Percentiles rank a stretch among this genome's conserved stretches.
phyloP scores from a whole-genome alignment of 2,113 vertebrate genomes.

The Prietella phreatophila region DNA sequence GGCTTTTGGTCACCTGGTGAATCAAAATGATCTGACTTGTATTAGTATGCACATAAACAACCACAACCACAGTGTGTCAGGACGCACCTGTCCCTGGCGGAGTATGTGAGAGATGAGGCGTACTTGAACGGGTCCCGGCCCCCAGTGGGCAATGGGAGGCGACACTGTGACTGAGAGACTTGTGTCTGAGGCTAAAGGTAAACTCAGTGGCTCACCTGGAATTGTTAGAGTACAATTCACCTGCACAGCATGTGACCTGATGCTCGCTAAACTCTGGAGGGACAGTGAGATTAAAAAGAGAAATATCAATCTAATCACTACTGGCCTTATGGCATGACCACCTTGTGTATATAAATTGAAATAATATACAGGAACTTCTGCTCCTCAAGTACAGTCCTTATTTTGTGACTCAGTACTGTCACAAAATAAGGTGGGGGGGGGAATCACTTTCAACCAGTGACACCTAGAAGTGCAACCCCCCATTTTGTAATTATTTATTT shows the following conservation, averaged over 20 bases:
- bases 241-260: conserved; percentile 76
- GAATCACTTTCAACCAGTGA: not conserved
- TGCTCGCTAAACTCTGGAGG: conserved; percentile 77
- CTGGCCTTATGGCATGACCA: not conserved
- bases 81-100: conserved; percentile 80
- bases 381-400: not conserved
- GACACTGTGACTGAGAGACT: conserved; percentile 70
- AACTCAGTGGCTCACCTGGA: conserved; percentile 73
- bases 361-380: not conserved
- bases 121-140: conserved; percentile 78
- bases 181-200: conserved; percentile 79
- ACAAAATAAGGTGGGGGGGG: too few relatives aligned
- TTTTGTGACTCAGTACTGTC: not conserved
- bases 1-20: not conserved
- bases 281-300: not conserved
- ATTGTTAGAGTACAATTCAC: conserved; percentile 79
- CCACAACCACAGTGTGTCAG: not conserved
- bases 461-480: not conserved
- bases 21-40: not conserved
- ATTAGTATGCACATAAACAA: not conserved
- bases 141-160: conserved; percentile 82
- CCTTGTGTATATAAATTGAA: not conserved
- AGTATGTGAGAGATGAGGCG: conserved; percentile 83
- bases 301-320: not conserved
- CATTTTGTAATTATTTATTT: too few relatives aligned